Percentiles rank a stretch among this genome's conserved stretches.
Conservation (phyloP, 2,888 invertebrate genomes). For the Dryocosmus kuriphilus region DNA sequence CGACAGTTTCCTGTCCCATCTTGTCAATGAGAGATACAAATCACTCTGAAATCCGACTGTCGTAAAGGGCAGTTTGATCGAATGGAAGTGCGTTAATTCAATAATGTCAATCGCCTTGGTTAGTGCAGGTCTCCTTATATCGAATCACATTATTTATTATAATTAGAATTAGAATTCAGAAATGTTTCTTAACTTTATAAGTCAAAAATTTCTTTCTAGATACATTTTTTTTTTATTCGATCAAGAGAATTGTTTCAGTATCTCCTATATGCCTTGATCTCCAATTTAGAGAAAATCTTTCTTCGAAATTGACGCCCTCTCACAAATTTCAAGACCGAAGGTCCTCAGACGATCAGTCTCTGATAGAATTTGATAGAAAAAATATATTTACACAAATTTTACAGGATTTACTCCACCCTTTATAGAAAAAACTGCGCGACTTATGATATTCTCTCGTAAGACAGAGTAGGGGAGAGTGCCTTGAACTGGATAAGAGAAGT, state of each 20-base stretch:
- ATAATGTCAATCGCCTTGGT: background rate
- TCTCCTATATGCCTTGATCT: background rate
- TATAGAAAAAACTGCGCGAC: too few relatives aligned
- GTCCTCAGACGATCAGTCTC: too few relatives aligned
- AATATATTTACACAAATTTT: too few relatives aligned
- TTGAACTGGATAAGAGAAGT: too few relatives aligned
- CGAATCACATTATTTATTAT: background rate
- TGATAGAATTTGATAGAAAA: too few relatives aligned
- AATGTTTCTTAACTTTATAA: background rate
- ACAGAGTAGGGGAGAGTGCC: too few relatives aligned
- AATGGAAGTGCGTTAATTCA: conserved; percentile 8
- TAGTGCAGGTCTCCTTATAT: background rate
- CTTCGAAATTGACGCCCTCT: too few relatives aligned
- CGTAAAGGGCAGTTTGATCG: background rate
- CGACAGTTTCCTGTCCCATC: background rate
- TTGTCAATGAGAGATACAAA: background rate
- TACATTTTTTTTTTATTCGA: background rate
- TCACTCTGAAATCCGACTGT: conserved; percentile 1
- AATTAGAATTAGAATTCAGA: too few relatives aligned
- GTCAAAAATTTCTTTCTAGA: background rate
- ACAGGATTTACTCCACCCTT: too few relatives aligned
- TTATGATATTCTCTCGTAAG: too few relatives aligned
- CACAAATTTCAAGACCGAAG: too few relatives aligned
- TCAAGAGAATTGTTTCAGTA: background rate
- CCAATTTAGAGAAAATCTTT: too few relatives aligned